phyloP scores from a whole-genome alignment of 1,140 invertebrate genomes.

The Ganaspis sp. region DNA sequence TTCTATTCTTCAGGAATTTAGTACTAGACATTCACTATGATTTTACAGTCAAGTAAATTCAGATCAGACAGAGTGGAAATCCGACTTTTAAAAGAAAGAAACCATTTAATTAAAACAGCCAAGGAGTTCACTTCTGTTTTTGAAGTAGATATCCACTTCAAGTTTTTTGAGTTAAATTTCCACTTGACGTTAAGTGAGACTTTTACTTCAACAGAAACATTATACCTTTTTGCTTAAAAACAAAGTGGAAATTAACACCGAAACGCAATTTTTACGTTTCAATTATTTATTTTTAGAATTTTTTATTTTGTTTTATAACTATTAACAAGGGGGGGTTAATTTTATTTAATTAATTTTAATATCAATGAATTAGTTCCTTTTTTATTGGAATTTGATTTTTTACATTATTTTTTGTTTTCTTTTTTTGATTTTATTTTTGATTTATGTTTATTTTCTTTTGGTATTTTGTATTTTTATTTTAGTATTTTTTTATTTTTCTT shows the following conservation, averaged over 20 bases:
- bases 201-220: not conserved
- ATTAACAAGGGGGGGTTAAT: no score
- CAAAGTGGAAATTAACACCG: not conserved
- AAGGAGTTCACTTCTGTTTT: not conserved
- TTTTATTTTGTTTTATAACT: not conserved
- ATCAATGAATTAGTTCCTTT: no score
- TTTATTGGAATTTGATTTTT: no score
- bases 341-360: no score
- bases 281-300: not conserved
- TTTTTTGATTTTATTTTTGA: no score
- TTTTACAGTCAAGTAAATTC: no score
- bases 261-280: not conserved
- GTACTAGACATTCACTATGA: no score
- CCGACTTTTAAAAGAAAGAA: not conserved
- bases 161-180: slow-evolving; percentile 2
- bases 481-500: no score
- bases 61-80: not conserved
- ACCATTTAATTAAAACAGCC: not conserved
- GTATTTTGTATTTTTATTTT: no score
- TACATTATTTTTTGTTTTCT: no score
- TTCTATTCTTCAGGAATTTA: no score
- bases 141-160: slow-evolving; percentile 1
- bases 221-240: not conserved
- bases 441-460: no score
- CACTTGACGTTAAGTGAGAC: not conserved